Evolutionary conservation across 2,113 vertebrate species (phyloP), one percentile per base, ranked within the genome.

Genomic region (Heloderma charlesbogerti): DNA sequence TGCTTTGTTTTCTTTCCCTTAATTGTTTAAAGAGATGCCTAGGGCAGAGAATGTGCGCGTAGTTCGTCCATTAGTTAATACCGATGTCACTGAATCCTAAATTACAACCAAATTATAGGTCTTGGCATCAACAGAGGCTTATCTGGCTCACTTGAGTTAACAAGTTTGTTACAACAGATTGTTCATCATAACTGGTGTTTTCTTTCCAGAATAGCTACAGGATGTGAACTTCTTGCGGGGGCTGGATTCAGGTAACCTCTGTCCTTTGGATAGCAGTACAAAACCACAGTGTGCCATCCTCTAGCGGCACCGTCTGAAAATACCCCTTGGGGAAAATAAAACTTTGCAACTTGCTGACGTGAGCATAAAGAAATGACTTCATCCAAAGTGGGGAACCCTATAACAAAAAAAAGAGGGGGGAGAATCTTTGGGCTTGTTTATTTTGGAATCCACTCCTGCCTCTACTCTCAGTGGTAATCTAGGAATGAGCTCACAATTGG

Each of bases 401-500:
- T 40, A 95, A 92, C 95, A 97, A 94, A 98, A 96, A 80, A 37
- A 34, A 18, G 37, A 9, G 25, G 22, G 45, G 97, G 96, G 81
- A 97, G 96, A 95, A 94, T 94, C 94, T 97, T 96, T 95, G 0
- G 37, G 94, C 92, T 95, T 97, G 95, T 97, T 98, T 97, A 96
- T 94, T 97, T 98, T 98, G 98, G 97, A 97, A 75, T 83, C 78
- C 6, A 0, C 87, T 94, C 95, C 96, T 93, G 88, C 96, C 94
- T 95, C 90, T 93, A 95, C 93, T 97, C 96, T 97, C 95, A 96
- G 4, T 97, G 94, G 95, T 97, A 97, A 97, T 96, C 96, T 96
- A 97, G 92, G 92, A 97, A 97, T 98, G 97, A 98, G 97, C 96
- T 98, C 98, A 98, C 95, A 92, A 95, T 97, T 98, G 97, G 97